Evolutionary conservation across 2,888 invertebrate genomes (phyloP).

Genomic region (Drosophila longiperda): DNA sequence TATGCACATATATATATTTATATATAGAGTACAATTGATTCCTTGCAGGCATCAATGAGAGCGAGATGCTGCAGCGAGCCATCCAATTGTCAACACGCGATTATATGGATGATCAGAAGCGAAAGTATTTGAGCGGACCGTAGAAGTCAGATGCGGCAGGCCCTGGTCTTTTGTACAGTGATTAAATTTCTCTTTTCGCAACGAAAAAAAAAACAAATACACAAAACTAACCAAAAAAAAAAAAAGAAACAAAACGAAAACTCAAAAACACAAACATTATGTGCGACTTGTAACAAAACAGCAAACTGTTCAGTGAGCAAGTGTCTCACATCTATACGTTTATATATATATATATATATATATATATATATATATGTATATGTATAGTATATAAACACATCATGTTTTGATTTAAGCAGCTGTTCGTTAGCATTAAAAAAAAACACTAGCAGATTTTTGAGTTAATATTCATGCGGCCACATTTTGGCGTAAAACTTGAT

Average conservation of each 20-base stretch:
- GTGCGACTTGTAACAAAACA: slow-evolving; percentile 36
- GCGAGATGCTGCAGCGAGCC: slow-evolving; percentile 85
- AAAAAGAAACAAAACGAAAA: slow-evolving; percentile 24
- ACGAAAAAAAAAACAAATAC: slow-evolving; percentile 56
- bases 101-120: slow-evolving; percentile 84
- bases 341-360: slow-evolving; percentile 20
- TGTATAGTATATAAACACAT: slow-evolving; percentile 13
- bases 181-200: slow-evolving; percentile 62
- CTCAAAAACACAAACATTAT: slow-evolving; percentile 21
- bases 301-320: slow-evolving; percentile 63
- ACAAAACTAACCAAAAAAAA: slow-evolving; percentile 48
- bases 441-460: slow-evolving; percentile 24
- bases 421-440: slow-evolving; percentile 39
- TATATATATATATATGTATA: slow-evolving; percentile 18
- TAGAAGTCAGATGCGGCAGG: slow-evolving; percentile 45
- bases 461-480: slow-evolving; percentile 15
- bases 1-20: neutral
- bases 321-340: slow-evolving; percentile 12
- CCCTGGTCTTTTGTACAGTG: slow-evolving; percentile 64
- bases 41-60: slow-evolving; percentile 77
- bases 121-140: slow-evolving; percentile 82
- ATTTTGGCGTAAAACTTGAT: slow-evolving; percentile 27
- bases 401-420: slow-evolving; percentile 37
- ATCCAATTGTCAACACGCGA: slow-evolving; percentile 85
- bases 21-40: neutral